phyloP scores from a whole-genome alignment of 2,888 invertebrate genomes.

The Plagodis pulveraria region DNA sequence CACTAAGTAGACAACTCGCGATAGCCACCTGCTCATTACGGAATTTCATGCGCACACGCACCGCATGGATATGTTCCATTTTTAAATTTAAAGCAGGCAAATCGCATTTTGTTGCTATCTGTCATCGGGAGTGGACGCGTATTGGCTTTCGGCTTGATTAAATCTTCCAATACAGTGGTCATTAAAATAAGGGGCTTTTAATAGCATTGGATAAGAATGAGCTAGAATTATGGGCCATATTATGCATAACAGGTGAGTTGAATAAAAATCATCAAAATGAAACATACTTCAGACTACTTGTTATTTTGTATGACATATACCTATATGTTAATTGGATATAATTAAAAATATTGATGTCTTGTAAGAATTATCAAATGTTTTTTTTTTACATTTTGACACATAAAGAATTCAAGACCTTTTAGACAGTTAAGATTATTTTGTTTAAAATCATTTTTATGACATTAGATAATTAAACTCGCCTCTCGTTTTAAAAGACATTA shows the following conservation, averaged over 20 bases:
- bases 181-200: conserved; percentile 73
- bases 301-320: no score
- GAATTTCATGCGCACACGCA: conserved; percentile 55
- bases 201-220: conserved; percentile 59
- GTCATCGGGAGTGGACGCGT: conserved; percentile 73
- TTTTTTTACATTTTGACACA: no score
- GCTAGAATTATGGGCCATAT: conserved; percentile 9
- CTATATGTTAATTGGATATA: no score
- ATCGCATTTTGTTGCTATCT: conserved; percentile 73
- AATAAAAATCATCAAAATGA: neutral
- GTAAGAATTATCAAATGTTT: no score
- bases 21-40: conserved; percentile 75
- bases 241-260: conserved; percentile 50
- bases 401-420: no score
- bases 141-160: conserved; percentile 63
- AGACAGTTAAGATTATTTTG: no score
- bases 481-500: no score
- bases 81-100: conserved; percentile 63
- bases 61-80: conserved; percentile 49
- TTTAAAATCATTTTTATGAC: no score
- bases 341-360: no score
- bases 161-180: conserved; percentile 71
- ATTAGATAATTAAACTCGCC: no score
- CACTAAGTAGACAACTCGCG: conserved; percentile 70
- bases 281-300: no score